Percentiles rank a stretch among this genome's conserved stretches.
Conservation (phyloP, 37 sponge, comb jelly and placozoan species). For the Oscarella lobularis region DNA sequence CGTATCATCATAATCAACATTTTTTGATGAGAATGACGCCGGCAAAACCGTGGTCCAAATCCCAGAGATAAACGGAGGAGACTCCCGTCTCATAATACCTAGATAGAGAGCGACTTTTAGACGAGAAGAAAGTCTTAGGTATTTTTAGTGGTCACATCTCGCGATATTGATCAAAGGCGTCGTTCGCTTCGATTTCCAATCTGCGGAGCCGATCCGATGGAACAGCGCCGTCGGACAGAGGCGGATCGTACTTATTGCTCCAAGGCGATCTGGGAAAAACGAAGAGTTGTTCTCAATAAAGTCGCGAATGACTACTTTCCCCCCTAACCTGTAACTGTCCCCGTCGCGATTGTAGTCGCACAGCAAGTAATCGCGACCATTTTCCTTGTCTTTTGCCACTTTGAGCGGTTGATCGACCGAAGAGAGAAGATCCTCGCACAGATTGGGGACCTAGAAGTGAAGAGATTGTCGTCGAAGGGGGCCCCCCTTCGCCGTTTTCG, state of each 20-base stretch:
- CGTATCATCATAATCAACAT: slow-evolving; percentile 5
- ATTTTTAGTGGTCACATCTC: slow-evolving; percentile 33
- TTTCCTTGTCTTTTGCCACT: slow-evolving; percentile 70
- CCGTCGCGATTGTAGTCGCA: slow-evolving; percentile 99
- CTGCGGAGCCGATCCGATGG: slow-evolving; percentile 68
- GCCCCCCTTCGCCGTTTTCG: neutral
- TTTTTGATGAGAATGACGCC: slow-evolving; percentile 94
- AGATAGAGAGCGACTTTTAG: neutral
- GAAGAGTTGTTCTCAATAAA: no score
- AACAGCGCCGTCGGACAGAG: slow-evolving; percentile 70
- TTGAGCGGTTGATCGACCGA: slow-evolving; percentile 94
- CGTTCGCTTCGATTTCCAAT: slow-evolving; percentile 87
- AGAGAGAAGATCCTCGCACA: slow-evolving; percentile 90
- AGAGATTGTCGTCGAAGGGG: no score
- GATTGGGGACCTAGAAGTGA: slow-evolving; percentile 52
- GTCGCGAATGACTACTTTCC: neutral
- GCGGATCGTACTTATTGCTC: slow-evolving; percentile 91
- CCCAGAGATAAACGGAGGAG: slow-evolving; percentile 94
- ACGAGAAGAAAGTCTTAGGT: neutral
- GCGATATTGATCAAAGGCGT: slow-evolving; percentile 89
- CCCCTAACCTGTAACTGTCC: slow-evolving; percentile 80
- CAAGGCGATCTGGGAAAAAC: slow-evolving; percentile 68
- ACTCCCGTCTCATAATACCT: slow-evolving; percentile 93
- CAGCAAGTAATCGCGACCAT: slow-evolving; percentile 84
- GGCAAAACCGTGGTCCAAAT: slow-evolving; percentile 89